phyloP scores from a whole-genome alignment of 2,888 invertebrate species.

The Netelia fuscicornis region DNA sequence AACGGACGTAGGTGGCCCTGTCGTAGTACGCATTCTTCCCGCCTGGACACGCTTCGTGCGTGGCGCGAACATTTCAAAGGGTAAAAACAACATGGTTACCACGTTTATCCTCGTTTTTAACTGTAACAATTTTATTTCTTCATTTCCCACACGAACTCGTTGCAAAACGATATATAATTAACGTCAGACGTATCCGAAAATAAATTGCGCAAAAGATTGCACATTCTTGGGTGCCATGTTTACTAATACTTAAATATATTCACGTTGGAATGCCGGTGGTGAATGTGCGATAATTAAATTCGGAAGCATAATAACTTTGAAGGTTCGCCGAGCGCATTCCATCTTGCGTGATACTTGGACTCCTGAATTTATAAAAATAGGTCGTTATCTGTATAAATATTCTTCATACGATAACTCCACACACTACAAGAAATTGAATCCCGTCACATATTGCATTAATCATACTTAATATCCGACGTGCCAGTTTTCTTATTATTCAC shows the following conservation, averaged over 20 bases:
- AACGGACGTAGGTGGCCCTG: slow-evolving; percentile 16
- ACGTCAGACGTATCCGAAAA: neutral
- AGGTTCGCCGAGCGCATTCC: neutral
- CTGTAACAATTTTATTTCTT: slow-evolving; percentile 8
- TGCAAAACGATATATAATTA: slow-evolving; percentile 3
- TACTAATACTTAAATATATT: too few species aligned
- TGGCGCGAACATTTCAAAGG: slow-evolving; percentile 56
- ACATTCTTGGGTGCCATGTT: neutral
- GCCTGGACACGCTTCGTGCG: slow-evolving; percentile 31
- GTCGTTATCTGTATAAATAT: neutral
- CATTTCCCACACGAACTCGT: neutral
- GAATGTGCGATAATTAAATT: slow-evolving; percentile 7
- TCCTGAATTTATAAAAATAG: neutral
- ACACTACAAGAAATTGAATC: neutral
- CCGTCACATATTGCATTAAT: too few species aligned
- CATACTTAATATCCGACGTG: too few species aligned
- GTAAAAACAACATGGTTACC: neutral
- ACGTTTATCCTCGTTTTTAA: neutral
- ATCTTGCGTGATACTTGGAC: neutral
- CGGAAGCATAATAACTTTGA: slow-evolving; percentile 7
- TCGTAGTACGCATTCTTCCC: slow-evolving; percentile 25
- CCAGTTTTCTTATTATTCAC: too few species aligned
- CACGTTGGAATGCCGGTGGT: too few species aligned
- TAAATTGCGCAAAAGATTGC: slow-evolving; percentile 11
- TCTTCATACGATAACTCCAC: neutral